phyloP scores from a whole-genome alignment of 2,797 vertebrate genomes.

The Hylomyscus alleni region DNA sequence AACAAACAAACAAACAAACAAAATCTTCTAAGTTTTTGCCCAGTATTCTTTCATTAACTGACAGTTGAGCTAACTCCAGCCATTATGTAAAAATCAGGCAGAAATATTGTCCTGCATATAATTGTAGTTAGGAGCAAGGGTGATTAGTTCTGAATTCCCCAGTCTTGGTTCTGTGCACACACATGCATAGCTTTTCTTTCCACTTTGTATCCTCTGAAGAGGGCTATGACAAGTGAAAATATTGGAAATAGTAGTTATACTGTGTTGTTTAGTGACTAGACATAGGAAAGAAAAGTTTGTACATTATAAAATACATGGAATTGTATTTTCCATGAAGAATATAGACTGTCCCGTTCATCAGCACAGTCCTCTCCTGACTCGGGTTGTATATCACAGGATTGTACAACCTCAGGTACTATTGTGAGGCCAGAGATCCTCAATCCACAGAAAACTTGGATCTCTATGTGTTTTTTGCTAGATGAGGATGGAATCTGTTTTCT shows the following conservation, averaged over 20 bases:
- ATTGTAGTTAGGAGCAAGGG: neutral
- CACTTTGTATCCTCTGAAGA: neutral
- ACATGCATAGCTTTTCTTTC: neutral
- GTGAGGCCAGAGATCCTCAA: slow-evolving; percentile 83
- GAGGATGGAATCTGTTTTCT: slow-evolving; percentile 84
- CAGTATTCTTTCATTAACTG: neutral
- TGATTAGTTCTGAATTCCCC: neutral
- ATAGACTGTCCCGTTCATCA: neutral
- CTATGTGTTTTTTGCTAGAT: slow-evolving; percentile 86
- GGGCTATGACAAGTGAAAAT: neutral
- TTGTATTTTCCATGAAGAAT: neutral
- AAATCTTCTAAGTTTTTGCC: neutral
- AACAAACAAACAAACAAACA: too few species aligned
- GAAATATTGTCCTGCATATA: neutral
- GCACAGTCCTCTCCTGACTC: slow-evolving; percentile 80
- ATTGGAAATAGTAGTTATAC: neutral
- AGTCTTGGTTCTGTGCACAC: neutral
- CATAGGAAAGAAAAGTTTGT: neutral
- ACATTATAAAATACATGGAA: neutral
- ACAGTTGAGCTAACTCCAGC: accelerated
- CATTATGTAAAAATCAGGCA: neutral
- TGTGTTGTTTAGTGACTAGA: neutral
- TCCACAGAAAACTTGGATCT: slow-evolving; percentile 80
- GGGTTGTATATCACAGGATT: slow-evolving; percentile 80
- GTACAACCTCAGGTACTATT: neutral